Evolutionary conservation across 2,888 invertebrate genomes (phyloP).

Genomic region (Polydrusus tereticollis): DNA sequence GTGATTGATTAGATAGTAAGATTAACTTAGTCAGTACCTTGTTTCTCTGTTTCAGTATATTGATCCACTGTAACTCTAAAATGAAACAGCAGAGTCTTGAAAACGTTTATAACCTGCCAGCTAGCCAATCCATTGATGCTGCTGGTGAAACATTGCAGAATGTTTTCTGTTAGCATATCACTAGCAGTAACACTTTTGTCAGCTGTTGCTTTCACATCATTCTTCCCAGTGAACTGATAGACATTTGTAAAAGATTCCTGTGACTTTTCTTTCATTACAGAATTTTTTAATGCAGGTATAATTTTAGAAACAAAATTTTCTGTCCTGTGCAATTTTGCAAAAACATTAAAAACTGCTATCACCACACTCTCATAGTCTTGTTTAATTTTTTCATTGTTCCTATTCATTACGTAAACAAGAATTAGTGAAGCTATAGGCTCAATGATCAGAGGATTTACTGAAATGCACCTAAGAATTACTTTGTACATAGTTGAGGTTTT

Average conservation of each 20-base stretch:
- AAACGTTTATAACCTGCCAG: conserved; percentile 63
- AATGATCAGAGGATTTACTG: conserved; percentile 62
- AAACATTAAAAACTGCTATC: conserved; percentile 60
- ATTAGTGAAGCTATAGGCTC: conserved; percentile 58
- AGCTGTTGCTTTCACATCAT: conserved; percentile 30
- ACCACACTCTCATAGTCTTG: conserved; percentile 58
- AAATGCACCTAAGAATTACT: conserved; percentile 58
- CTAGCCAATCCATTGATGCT: conserved; percentile 60
- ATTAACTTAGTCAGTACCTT: not conserved
- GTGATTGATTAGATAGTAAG: too few relatives aligned
- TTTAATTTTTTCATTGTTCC: conserved; percentile 50
- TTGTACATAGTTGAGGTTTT: conserved; percentile 56
- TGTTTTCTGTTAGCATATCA: conserved; percentile 58
- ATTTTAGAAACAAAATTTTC: conserved; percentile 63
- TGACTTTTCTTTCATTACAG: conserved; percentile 43
- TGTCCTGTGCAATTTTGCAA: conserved; percentile 62
- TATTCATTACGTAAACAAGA: conserved; percentile 57
- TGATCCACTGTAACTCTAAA: conserved; percentile 56
- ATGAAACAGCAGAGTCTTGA: conserved; percentile 61
- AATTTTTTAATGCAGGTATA: conserved; percentile 57
- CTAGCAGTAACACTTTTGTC: conserved; percentile 49
- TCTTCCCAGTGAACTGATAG: conserved; percentile 51
- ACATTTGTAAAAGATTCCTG: conserved; percentile 20
- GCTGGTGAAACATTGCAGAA: conserved; percentile 59
- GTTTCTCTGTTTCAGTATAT: not conserved